These are phyloP conservation scores for Anticlea derivata DNA, from an alignment of 2,888 invertebrate species.

Conservation along the genomic window DNA sequence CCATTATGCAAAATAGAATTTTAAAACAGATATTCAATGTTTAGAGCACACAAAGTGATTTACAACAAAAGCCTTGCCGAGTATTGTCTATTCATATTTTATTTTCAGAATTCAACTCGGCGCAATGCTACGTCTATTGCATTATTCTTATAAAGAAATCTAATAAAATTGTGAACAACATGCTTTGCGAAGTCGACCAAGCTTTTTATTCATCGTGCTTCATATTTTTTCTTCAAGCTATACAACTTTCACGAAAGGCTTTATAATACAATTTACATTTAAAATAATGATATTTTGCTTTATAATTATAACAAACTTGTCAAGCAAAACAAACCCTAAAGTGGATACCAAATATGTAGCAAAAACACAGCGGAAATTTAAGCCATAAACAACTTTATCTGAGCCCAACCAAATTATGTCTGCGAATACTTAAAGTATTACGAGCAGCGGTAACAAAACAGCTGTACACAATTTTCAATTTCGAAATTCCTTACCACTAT, in stretches of 20 bases:
- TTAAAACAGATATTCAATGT: constrained; percentile 47
- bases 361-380: constrained; percentile 17
- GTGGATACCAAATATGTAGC: constrained; percentile 6
- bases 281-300: neutral
- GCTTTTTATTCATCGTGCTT: constrained; percentile 16
- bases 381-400: constrained; percentile 26
- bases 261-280: constrained; percentile 7
- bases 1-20: constrained; percentile 48
- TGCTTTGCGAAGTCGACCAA: constrained; percentile 15
- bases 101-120: constrained; percentile 19
- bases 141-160: constrained; percentile 21
- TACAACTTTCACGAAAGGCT: neutral
- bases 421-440: constrained; percentile 30
- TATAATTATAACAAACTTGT: too few species aligned
- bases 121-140: constrained; percentile 18
- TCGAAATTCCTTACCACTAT: constrained; percentile 77
- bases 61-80: constrained; percentile 17
- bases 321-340: constrained; percentile 1
- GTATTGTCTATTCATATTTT: constrained; percentile 25
- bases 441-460: constrained; percentile 30
- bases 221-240: constrained; percentile 4
- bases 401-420: constrained; percentile 29
- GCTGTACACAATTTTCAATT: constrained; percentile 67
- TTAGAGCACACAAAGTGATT: constrained; percentile 24
- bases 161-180: constrained; percentile 24